Evolutionary conservation across 1,140 invertebrate species (phyloP), one percentile per base, ranked within the genome.

Genomic region (Dinothrombium tinctorium): DNA sequence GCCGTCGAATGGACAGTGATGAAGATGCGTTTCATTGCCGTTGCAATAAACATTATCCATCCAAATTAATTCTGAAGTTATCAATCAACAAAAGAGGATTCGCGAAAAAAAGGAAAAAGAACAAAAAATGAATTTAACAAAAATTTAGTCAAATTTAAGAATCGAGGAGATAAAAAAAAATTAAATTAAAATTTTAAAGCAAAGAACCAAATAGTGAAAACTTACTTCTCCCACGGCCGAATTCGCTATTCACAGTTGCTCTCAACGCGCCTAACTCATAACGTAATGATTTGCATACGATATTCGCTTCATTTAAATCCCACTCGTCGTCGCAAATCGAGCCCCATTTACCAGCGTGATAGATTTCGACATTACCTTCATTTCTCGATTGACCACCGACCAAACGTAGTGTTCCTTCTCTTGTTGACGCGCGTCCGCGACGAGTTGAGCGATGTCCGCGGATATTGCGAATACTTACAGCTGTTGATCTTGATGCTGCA

Each of bases 271-370:
- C 49, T 6, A 35, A 61, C 9, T 20, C 8, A 48, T 71, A 80
- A 5, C 78, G 78, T 31, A 87, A 58, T 53, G 74, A 69, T 37
- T 67, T 64, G 58, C 87, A 94, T 8, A 83, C 73, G 3, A 92
- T 75, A 21, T 61, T 59, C 1, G 77, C 82, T 45, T 89, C 82
- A 3, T 66, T 55, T 15, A 69, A 54, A 53, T 84, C 82, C 76
- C 80, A 89, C 54, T 86, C 82, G 54, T 90, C 83, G 54, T 89
- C 84, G 54, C 86, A 90, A 7, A 92, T 64, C 9, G 74, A 70
- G 12, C 84, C 84, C 82, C 83, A 89, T 44, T 70, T 67, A 4
- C 72, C 74, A 40, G 75, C 64, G 55, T 87, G 76, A 45, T 73
- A 72, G 26, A 92, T 73, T 57, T 89, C 79, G 7, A 90, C 74